Evolutionary conservation across 2,797 vertebrate species (phyloP).

Genomic region (Aselliscus stoliczkanus): DNA sequence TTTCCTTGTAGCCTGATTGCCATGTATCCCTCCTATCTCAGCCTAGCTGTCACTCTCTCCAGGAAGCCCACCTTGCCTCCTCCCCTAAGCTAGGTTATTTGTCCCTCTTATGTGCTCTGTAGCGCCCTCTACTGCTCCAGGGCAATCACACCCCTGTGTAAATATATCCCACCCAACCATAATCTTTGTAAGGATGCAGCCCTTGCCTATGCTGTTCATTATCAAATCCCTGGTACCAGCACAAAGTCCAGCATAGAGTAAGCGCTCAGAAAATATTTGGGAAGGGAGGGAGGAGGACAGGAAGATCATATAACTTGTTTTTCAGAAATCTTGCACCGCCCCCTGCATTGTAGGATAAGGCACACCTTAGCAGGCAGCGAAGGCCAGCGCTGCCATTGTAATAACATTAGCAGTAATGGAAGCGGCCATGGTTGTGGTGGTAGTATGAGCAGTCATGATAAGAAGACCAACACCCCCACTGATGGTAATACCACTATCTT

Average conservation of each 20-base stretch:
- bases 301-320: background rate
- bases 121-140: background rate
- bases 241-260: background rate
- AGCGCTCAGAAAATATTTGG: background rate
- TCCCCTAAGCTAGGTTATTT: background rate
- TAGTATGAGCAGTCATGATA: background rate
- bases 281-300: background rate
- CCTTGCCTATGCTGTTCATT: background rate
- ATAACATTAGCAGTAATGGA: background rate
- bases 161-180: background rate
- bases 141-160: background rate
- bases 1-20: background rate
- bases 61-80: background rate
- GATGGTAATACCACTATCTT: rapidly evolving
- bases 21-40: background rate
- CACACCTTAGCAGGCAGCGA: background rate
- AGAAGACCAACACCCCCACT: background rate
- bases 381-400: rapidly evolving
- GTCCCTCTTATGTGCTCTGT: background rate
- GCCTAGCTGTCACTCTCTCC: background rate
- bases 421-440: background rate
- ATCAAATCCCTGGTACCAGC: background rate
- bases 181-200: background rate
- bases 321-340: background rate
- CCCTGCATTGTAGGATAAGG: background rate